phyloP scores from a whole-genome alignment of 2,888 invertebrate species.

The Sepioteuthis lessoniana region DNA sequence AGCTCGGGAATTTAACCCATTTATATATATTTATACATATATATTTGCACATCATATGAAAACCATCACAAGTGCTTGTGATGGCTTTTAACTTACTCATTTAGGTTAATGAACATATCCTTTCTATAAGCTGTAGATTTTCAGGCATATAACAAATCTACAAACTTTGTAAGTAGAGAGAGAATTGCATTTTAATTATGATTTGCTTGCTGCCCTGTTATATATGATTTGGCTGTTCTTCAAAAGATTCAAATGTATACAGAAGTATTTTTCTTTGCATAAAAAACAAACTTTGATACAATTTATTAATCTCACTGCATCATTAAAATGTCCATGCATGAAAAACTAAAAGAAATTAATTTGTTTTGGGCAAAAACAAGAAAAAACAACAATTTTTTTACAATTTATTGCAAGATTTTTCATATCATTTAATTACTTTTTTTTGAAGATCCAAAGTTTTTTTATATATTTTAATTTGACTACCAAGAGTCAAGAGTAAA shows the following conservation, averaged over 20 bases:
- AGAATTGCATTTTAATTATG: not conserved
- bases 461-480: not conserved
- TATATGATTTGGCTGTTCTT: not conserved
- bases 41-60: not conserved
- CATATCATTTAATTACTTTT: not conserved
- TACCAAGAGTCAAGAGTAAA: not conserved
- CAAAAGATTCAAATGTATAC: no score
- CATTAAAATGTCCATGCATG: not conserved
- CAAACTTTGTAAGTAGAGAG: not conserved
- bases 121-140: not conserved
- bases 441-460: constrained; percentile 2
- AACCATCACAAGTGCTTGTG: not conserved
- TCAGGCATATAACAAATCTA: not conserved
- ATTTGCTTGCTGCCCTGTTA: not conserved
- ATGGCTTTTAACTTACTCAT: not conserved
- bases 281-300: no score
- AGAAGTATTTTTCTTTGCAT: no score
- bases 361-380: not conserved
- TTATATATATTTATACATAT: no score
- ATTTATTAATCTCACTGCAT: not conserved
- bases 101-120: not conserved
- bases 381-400: not conserved
- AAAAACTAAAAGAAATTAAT: not conserved
- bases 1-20: no score
- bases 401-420: not conserved